Base-by-base conservation (phyloP, 2,888 invertebrate species). In the Xylota segnis region DNA sequence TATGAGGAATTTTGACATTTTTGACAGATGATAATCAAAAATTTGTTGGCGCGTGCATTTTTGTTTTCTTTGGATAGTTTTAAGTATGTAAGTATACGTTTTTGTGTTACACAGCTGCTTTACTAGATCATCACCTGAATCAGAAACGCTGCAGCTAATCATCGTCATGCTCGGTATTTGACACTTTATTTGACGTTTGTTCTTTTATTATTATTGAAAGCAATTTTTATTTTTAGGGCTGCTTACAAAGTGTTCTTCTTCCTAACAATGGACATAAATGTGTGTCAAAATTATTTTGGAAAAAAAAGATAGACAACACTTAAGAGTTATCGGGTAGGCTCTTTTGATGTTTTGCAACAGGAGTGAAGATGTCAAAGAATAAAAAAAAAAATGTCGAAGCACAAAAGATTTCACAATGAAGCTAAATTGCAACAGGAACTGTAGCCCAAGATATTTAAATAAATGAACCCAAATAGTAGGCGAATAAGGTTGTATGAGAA, bases 81-180 rank as follows among this genome's bases (percentile, higher is more conserved):
- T 9, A 43, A 54, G 32, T 32, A 32, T 23, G n/a, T 9, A 34
- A 4, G 34, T 34, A 50, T 32, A 34, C 10, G 9, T 45, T 14
- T n/a, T 12, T 40, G 7, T 40, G 23, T 10, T 18, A 47, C 9
- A 34, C 9, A 29, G 45, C 54, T 66, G 54, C 18, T 23, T 23
- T 23, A 56, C 37, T 54, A 37, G 40, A 10, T 65, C 56, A 66
- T 37, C 58, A 66, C 47, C 54, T 45, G 47, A 45, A 52, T 34
- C 27, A 52, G 18, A 40, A 56, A 68, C 56, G 47, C 65, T 74
- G 83, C 83, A 79, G 83, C 83, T 84, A 84, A 84, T 79, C 83
- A 84, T 78, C 83, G 47, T 56, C 23, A n/a, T 18, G 10, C 5
- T 65, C 27, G 27, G 34, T 50, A 10, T 63, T n/a, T 14, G 68